Conservation (phyloP, 2,888 invertebrate species). For the Atethmia centrago region DNA sequence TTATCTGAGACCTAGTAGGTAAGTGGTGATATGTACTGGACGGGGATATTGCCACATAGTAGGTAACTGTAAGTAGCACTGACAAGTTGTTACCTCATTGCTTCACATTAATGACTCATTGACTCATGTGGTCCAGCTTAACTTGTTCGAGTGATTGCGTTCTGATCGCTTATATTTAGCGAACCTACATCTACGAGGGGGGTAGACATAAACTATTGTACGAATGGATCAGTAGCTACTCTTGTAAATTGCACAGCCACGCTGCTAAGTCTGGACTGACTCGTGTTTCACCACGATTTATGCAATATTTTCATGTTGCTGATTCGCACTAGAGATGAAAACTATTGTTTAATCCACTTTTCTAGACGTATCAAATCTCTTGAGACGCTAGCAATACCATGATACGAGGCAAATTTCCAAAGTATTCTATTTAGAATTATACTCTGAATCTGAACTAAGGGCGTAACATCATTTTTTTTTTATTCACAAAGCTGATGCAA, state of each 20-base stretch:
- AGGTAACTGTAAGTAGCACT: slow-evolving; percentile 8
- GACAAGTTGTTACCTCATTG: slow-evolving; percentile 47
- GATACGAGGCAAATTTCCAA: no score
- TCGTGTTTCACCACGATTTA: not conserved
- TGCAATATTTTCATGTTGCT: not conserved
- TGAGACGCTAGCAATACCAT: no score
- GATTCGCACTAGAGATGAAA: not conserved
- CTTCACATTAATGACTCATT: slow-evolving; percentile 54
- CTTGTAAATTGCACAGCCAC: not conserved
- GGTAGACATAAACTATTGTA: not conserved
- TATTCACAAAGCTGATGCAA: no score
- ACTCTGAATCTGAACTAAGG: no score
- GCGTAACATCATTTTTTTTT: no score
- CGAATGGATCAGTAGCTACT: not conserved
- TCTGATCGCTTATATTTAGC: slow-evolving; percentile 21
- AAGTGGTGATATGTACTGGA: slow-evolving; percentile 31
- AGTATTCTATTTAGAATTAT: no score
- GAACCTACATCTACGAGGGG: not conserved
- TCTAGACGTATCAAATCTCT: not conserved
- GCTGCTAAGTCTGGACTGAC: not conserved
- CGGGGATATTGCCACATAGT: slow-evolving; percentile 42
- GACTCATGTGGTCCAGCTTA: slow-evolving; percentile 45
- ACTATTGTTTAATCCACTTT: not conserved
- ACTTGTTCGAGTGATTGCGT: slow-evolving; percentile 33
- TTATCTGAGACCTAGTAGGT: slow-evolving; percentile 42